phyloP scores from a whole-genome alignment of 2,113 vertebrate genomes.

The Chloropsis cyanopogon region DNA sequence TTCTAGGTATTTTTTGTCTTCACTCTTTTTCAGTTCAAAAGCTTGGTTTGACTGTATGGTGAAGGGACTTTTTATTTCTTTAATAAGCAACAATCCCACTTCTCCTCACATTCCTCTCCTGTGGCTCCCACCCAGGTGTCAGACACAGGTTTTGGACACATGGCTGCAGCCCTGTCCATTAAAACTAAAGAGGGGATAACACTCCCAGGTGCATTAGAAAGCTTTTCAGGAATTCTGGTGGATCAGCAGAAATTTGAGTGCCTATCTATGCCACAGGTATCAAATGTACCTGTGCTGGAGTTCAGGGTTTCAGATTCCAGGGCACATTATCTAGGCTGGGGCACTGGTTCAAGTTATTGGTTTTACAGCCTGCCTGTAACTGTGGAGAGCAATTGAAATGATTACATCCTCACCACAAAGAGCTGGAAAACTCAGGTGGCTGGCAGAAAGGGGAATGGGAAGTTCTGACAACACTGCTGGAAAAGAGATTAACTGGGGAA shows the following conservation, averaged over 20 bases:
- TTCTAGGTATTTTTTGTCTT: not conserved
- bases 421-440: not conserved
- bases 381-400: slow-evolving; percentile 37
- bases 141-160: not conserved
- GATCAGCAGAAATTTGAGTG: not conserved
- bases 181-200: rapidly evolving
- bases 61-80: not conserved
- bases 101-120: not conserved
- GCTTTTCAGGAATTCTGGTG: not conserved
- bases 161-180: not conserved
- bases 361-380: slow-evolving; percentile 36
- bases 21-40: not conserved
- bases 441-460: not conserved
- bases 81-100: not conserved
- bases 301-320: not conserved
- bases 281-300: not conserved
- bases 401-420: slow-evolving; percentile 17
- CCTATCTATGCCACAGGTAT: not conserved
- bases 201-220: not conserved
- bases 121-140: not conserved
- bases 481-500: not conserved
- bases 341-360: slow-evolving; percentile 19
- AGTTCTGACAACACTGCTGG: not conserved
- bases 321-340: not conserved
- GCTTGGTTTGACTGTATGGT: not conserved